Conservation (phyloP, 2,888 invertebrate genomes). For the Brassicogethes aeneus region DNA sequence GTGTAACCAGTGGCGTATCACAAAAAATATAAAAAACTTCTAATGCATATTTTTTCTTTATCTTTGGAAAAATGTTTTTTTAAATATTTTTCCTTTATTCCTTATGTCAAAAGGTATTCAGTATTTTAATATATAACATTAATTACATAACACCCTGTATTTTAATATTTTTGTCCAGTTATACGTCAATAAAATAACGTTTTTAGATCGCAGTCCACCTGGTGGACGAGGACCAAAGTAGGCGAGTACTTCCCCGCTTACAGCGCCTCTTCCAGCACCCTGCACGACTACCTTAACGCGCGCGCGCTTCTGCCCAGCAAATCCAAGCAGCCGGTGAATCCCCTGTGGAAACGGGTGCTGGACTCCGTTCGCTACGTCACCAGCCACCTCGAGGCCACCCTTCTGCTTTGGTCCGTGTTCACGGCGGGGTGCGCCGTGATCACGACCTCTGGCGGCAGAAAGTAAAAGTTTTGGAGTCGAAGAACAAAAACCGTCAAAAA, state of each 20-base stretch:
- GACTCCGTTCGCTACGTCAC: conserved; percentile 43
- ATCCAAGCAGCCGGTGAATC: conserved; percentile 31
- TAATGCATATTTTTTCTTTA: too few species aligned
- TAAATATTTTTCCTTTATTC: too few species aligned
- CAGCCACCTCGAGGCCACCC: conserved; percentile 44
- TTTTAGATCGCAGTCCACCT: conserved; percentile 37
- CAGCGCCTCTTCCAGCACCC: conserved; percentile 47
- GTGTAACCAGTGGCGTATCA: too few species aligned
- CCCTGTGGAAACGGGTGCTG: conserved; percentile 40
- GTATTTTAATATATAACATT: too few species aligned
- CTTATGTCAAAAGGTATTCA: too few species aligned
- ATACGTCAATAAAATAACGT: too few species aligned
- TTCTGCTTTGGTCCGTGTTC: conserved; percentile 48
- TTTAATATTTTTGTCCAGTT: too few species aligned
- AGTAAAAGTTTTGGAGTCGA: conserved; percentile 10
- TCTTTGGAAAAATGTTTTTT: too few species aligned
- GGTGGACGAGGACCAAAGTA: conserved; percentile 50
- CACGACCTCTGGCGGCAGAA: conserved; percentile 35
- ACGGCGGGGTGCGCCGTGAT: conserved; percentile 49
- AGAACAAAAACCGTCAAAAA: too few species aligned
- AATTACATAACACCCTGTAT: too few species aligned
- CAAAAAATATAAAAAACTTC: too few species aligned
- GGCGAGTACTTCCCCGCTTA: conserved; percentile 53
- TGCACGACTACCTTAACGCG: conserved; percentile 50
- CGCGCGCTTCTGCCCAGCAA: conserved; percentile 45